Base-by-base conservation (phyloP, 2,888 invertebrate species). In the Hypercompe scribonia region DNA sequence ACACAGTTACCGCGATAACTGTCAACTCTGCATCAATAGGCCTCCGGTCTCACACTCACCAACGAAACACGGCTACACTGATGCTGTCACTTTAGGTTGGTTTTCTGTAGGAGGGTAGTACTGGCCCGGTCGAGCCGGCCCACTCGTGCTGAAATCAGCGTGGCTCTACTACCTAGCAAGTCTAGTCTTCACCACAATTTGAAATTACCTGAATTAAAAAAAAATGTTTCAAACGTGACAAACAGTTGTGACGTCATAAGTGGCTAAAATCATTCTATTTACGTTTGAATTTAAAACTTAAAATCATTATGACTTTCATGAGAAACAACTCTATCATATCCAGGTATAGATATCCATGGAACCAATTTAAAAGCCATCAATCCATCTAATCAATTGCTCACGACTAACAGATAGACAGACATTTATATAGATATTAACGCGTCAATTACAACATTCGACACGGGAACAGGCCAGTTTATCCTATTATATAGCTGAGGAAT, bases 361-460 rank as follows among this genome's bases (percentile, higher is more conserved):
- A 39, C 65, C 58, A 73, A 73, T 69, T 69, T 69, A 65, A 72
- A 63, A 33, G 28, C 65, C 58, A 68, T 73, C 61, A 72, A 70
- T 70, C 65, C 42, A 34, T 71, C 39, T 54, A 65, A 70, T 77
- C 58, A 70, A 58, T 71, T 39, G 67, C 31, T 75, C 75, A 78
- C 75, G 73, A 75, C 54, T 75, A 42, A 31, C 42, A n/a, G 65
- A 73, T 64, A 58, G 70, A 61, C 42, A 68, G 72, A 68, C 70
- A 65, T 70, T 72, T 72, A 65, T 73, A 70, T 72, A 73, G 70
- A 66, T 77, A 77, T 73, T 75, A 75, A 73, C 68, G 42, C 58
- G 66, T 75, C 78, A 70, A 77, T 79, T 74, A 71, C 46, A 58
- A 34, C 63, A 64, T 68, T 69, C 42, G 70, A 64, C 70, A 33